Evolutionary conservation across 23 tunicate genomes (phyloP).

Genomic region (Botrylloides violaceus): DNA sequence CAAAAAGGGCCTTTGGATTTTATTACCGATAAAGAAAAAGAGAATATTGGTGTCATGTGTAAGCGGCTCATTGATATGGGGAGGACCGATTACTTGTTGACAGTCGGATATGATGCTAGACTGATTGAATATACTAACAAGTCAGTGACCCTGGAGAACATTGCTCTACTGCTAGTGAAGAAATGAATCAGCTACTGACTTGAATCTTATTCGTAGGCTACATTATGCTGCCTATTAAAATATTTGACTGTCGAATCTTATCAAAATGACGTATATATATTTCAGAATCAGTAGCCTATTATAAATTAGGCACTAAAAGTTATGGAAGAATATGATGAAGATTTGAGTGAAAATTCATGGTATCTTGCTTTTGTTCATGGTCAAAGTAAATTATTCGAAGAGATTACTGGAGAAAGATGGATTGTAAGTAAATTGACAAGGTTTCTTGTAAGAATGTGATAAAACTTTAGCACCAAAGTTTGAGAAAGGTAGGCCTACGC

Average conservation of each 20-base stretch:
- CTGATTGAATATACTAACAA: conserved; percentile 6
- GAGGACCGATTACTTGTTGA: not conserved
- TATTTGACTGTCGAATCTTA: not conserved
- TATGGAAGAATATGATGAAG: conserved; percentile 68
- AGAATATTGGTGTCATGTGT: not conserved
- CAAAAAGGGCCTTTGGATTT: not conserved
- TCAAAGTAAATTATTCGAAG: conserved; percentile 39
- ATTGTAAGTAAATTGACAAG: conserved; percentile 77
- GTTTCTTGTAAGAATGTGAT: too few species aligned
- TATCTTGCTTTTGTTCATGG: conserved; percentile 34
- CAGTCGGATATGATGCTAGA: not conserved
- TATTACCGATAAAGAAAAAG: not conserved
- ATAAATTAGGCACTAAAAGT: not conserved
- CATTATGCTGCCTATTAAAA: too few species aligned
- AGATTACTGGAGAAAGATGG: conserved; percentile 86
- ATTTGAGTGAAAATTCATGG: conserved; percentile 74
- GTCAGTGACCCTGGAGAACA: conserved; percentile 8
- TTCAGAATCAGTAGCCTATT: not conserved
- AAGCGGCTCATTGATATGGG: conserved; percentile 6
- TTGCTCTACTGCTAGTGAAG: conserved; percentile 15
- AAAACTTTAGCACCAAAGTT: too few species aligned
- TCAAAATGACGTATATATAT: not conserved
- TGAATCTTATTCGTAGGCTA: too few species aligned
- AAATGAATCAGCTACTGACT: too few species aligned
- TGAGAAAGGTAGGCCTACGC: too few species aligned